A percentile compares a stretch with the other conserved stretches of the same genome.
phyloP scores from a whole-genome alignment of 2,797 vertebrate species.

The Sebastes iracundus region DNA sequence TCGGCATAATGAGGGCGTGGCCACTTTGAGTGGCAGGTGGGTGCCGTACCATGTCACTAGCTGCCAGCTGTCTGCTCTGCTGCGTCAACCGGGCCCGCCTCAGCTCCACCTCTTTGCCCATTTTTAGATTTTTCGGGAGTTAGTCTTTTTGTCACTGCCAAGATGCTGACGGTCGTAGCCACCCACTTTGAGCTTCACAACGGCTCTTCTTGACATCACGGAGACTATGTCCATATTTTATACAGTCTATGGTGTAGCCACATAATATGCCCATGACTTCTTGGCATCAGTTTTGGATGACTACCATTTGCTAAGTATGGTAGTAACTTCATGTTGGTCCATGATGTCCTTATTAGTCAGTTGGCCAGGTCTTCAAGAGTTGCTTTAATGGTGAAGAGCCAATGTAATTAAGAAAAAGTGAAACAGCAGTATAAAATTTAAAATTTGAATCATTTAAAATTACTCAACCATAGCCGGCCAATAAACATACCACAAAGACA shows the following conservation, averaged over 20 bases:
- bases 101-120: too few relatives aligned
- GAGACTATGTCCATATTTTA: too few relatives aligned
- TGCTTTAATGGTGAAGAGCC: not conserved
- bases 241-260: not conserved
- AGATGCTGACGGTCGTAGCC: too few relatives aligned
- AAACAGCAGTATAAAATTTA: not conserved
- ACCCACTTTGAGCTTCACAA: too few relatives aligned
- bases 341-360: not conserved
- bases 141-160: too few relatives aligned
- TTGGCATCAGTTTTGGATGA: conserved; percentile 1
- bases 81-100: too few relatives aligned
- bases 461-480: not conserved
- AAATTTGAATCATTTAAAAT: not conserved
- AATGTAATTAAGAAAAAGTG: conserved; percentile 7
- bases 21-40: too few relatives aligned
- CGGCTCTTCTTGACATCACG: too few relatives aligned
- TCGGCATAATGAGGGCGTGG: too few relatives aligned
- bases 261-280: not conserved
- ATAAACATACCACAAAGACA: conserved; percentile 27
- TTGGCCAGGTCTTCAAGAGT: not conserved
- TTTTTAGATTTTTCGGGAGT: too few relatives aligned
- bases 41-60: too few relatives aligned
- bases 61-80: too few relatives aligned
- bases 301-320: not conserved
- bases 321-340: not conserved